Base-by-base conservation (phyloP, 2,888 invertebrate species). In the Megamerina dolium region DNA sequence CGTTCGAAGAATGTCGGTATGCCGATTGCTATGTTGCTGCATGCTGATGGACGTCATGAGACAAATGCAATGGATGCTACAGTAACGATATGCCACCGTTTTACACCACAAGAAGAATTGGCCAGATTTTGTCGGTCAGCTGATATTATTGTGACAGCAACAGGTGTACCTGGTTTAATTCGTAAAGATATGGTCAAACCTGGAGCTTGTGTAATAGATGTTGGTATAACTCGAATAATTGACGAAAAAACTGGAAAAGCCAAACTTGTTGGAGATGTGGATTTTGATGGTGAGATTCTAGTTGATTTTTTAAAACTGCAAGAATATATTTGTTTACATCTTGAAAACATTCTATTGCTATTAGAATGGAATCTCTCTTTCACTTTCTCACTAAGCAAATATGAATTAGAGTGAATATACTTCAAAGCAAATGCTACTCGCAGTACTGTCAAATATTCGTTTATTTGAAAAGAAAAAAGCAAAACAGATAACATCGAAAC, bases 1-100 rank as follows among this genome's bases (percentile, higher is more conserved):
- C 77, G 93, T 41, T 93, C 93, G 0, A 93, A 93, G 69, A 89
- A 93, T 70, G 91, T 94, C 17, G 90, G 93, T 1, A 78, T 93
- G 74, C 93, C 94, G 0, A 85, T 92, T 45, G 87, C 90, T 1
- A 79, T 93, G 75, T 73, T 92, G 57, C 70, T 94, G 38, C 87
- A 87, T 63, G 81, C 87, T 3, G 88, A 89, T 71, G 79, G 78
- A 23, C 68, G 68, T 5, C 79, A 81, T 61, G 83, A 86, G 63
- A 82, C 79, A 33, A 73, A 80, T 34, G 87, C 83, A 1, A 75
- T 88, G 74, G 91, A 93, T 63, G 87, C 90, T 13, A 93, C 92
- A 0, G 89, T 90, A 1, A 89, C 89, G 2, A 82, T 93, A 49
- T 93, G 93, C 61, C 93, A 94, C 68, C 77, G 92, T 14, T 80